Evolutionary conservation across 2,888 invertebrate species (phyloP), one percentile per base, ranked within the genome.

Genomic region (Scaptodrosophila latifasciaeformis): DNA sequence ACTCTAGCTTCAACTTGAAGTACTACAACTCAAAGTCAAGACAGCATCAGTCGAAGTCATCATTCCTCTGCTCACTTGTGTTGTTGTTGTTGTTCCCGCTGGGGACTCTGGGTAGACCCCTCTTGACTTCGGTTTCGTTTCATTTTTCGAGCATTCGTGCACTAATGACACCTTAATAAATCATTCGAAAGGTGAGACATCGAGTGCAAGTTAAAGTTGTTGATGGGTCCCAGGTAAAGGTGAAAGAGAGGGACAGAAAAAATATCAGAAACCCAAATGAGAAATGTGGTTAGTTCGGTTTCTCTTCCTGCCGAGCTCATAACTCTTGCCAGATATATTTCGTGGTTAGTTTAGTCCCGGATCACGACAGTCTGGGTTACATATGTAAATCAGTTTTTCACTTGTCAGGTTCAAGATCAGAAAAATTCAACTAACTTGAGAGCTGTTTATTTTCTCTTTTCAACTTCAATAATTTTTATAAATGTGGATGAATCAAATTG

Each of bases 161-260:
- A 77, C 82, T 82, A 83, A 83, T 83, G 82, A 83, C 84, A 83
- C 80, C 72, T 80, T 72, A 84, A 83, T 83, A 83, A 83, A 83
- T 83, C 83, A 83, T 83, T 82, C 68, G 82, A 83, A 82, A 84
- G 84, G 84, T 84, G 83, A 82, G 84, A 84, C 82, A 70, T 74
- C 62, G 80, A 71, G 74, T 74, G 82, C 79, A 76, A 80, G 78
- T 65, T 68, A 79, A 70, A 56, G 77, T 69, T 69, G 80, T 56
- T 79, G 72, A 72, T 78, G 71, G 61, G 56, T 58, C 58, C 49
- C 53, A 30, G 24, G 4, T 7, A 12, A 37, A 2, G 35, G 17
- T 10, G 34, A 34, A 6, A 12, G 34, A 34, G 40, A 19, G 2
- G 40, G 37, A 45, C 42, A 57, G 52, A 50, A 34, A 40, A 62